Base-by-base conservation (phyloP, 2,888 invertebrate species). In the Volucella inflata region DNA sequence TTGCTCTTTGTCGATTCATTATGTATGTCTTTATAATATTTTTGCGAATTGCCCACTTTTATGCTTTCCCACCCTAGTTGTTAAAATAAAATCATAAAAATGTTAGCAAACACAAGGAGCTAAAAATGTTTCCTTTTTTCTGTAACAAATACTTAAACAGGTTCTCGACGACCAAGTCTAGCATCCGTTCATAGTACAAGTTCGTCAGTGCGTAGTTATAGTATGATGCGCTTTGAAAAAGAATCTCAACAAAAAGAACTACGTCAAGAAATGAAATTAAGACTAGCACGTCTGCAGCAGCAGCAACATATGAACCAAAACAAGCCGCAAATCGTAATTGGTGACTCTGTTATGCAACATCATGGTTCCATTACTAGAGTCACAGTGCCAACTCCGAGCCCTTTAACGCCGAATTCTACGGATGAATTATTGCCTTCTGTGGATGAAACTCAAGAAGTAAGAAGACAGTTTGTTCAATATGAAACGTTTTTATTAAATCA, bases 91-190 rank as follows among this genome's bases (percentile, higher is more conserved):
- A n/a, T 30, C 50, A 62, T 6, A 62, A 4, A 55, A 53, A 16
- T 51, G 0, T n/a, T 9, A 1, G 11, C 1, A 46, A 60, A 16
- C 36, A 44, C n/a, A 48, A 36, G 21, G 21, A 21, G 21, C 21
- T 62, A 11, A 65, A 64, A 48, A 40, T 55, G 4, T 14, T 68
- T 74, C 9, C 55, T 14, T 12, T 57, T 80, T 14, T 59, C 55
- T 59, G 44, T 44, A 42, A 48, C 9, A 44, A 10, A 50, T 57
- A 67, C 48, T 55, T 78, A 88, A 87, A n/a, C 93, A 97, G 97
- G 96, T 94, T 96, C 96, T 91, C 94, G 97, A 94, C 95, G 97
- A 93, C 96, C 97, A 93, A 96, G 97, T 94, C 93, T 97, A 94
- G 96, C 95, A 88, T 97, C 97, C 87, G 94, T 97, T 89, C 97